Evolutionary conservation across 2,888 invertebrate species (phyloP), one percentile per base, ranked within the genome.

Genomic region (Fragum sueziense): DNA sequence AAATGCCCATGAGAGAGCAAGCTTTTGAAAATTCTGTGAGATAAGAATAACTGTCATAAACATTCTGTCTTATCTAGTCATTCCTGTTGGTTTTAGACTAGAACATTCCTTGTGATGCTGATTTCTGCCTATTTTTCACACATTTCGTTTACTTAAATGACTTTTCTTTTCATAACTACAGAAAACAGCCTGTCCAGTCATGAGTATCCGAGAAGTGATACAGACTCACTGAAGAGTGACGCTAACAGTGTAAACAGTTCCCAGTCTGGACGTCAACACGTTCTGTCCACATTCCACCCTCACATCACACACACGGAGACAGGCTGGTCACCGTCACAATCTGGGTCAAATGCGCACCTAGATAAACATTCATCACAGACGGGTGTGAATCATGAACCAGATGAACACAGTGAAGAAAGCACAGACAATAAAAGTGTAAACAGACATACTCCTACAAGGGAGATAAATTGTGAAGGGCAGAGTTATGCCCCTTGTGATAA

Each of bases 271-370:
- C 75, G 85, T 41, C 86, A 86, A 59, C 86, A 86, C 57, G 83
- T 88, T 22, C 85, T 91, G 20, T 87, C 85, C 68, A 90, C 91
- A 85, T 90, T 90, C 88, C 90, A 90, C 62, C 90, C 90, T 1
- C 84, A 84, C 34, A 82, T 82, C 9, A 83, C 87, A 20, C 85
- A 84, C 67, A 76, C 57, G 68, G 71, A 78, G 17, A 67, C 68
- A 22, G 69, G 76, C 29, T 79, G 80, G 41, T 20, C 61, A 14
- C 71, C 68, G 34, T 74, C 79, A 6, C 76, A 76, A 70, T 76
- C 76, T n/a, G 79, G 73, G 31, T 73, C 77, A 29, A 78, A 84
- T 29, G 33, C 61, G 14, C 61, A 33, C 33, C 3, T 31, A 34
- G 34, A 65, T 20, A 33, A 52, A 57, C 29, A 57, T 9, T 25